Conservation (phyloP, 2,797 vertebrate species). For the Epinephelus awoara region DNA sequence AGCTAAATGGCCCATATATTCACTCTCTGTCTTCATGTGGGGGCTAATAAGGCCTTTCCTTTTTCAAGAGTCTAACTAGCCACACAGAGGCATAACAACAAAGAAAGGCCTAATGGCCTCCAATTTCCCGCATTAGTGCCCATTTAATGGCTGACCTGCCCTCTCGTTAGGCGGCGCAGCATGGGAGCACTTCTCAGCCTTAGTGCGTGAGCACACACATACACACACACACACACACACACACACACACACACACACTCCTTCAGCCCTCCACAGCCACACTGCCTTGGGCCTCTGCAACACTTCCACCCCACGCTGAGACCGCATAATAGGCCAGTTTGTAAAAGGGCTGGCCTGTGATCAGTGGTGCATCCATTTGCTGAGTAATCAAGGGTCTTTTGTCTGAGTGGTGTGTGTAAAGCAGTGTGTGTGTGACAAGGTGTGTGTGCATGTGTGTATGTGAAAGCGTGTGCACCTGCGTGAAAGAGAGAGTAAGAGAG, state of each 20-base stretch:
- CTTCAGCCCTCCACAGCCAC: slow-evolving; percentile 56
- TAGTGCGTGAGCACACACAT: slow-evolving; percentile 23
- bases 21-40: slow-evolving; percentile 68
- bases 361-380: slow-evolving; percentile 77
- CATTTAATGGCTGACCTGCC: slow-evolving; percentile 86
- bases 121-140: slow-evolving; percentile 87
- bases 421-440: slow-evolving; percentile 26
- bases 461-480: slow-evolving; percentile 29
- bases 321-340: slow-evolving; percentile 76
- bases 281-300: slow-evolving; percentile 65
- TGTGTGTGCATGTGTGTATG: slow-evolving; percentile 23
- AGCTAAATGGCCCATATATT: slow-evolving; percentile 71
- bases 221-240: slow-evolving; percentile 44
- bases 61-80: slow-evolving; percentile 76
- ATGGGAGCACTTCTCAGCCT: slow-evolving; percentile 78
- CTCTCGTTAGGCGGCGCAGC: slow-evolving; percentile 82
- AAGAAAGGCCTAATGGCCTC: slow-evolving; percentile 84
- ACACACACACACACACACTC: slow-evolving; percentile 38
- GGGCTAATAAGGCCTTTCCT: slow-evolving; percentile 83
- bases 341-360: slow-evolving; percentile 75
- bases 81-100: slow-evolving; percentile 81
- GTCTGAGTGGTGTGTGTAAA: slow-evolving; percentile 61
- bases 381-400: slow-evolving; percentile 77
- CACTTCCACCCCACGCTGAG: slow-evolving; percentile 81
- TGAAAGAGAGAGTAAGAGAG: slow-evolving; percentile 3